Evolutionary conservation across 2,797 vertebrate genomes (phyloP).

Genomic region (Champsocephalus esox): DNA sequence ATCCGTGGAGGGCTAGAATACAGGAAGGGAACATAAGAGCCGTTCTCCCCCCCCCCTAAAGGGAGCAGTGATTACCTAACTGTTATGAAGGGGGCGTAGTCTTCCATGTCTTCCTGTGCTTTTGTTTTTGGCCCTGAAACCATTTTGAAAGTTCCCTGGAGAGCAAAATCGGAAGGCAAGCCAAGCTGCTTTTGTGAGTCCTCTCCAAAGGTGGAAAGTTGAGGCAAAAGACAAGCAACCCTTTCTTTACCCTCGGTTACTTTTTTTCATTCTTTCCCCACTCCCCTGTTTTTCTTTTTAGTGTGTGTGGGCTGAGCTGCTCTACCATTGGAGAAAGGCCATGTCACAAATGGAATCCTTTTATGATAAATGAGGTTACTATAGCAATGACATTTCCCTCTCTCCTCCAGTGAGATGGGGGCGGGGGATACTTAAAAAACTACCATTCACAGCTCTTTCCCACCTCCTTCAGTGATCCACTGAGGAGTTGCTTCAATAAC

Average conservation of each 20-base stretch:
- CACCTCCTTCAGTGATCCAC: conserved; percentile 56
- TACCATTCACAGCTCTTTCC: conserved; percentile 58
- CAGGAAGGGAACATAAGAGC: conserved; percentile 61
- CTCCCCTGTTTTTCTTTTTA: conserved; percentile 44
- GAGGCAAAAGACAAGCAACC: conserved; percentile 81
- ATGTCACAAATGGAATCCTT: conserved; percentile 84
- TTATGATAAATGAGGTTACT: conserved; percentile 87
- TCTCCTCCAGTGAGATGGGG: conserved; percentile 81
- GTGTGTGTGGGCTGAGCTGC: conserved; percentile 43
- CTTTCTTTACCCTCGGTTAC: conserved; percentile 75
- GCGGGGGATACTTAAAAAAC: conserved; percentile 69
- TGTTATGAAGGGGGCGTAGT: conserved; percentile 74
- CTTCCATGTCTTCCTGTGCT: conserved; percentile 76
- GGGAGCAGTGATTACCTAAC: conserved; percentile 77
- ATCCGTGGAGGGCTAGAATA: conserved; percentile 56
- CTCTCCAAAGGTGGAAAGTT: conserved; percentile 83
- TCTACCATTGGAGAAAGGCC: conserved; percentile 73
- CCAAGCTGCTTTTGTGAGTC: conserved; percentile 75
- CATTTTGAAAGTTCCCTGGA: conserved; percentile 74
- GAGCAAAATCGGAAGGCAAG: conserved; percentile 61
- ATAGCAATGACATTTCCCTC: conserved; percentile 84
- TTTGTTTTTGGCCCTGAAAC: conserved; percentile 78
- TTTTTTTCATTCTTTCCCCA: conserved; percentile 52
- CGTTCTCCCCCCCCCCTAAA: conserved; percentile 69
- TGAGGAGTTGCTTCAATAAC: conserved; percentile 81